Conservation (phyloP, 2,113 vertebrate genomes). For the Oplegnathus fasciatus region DNA sequence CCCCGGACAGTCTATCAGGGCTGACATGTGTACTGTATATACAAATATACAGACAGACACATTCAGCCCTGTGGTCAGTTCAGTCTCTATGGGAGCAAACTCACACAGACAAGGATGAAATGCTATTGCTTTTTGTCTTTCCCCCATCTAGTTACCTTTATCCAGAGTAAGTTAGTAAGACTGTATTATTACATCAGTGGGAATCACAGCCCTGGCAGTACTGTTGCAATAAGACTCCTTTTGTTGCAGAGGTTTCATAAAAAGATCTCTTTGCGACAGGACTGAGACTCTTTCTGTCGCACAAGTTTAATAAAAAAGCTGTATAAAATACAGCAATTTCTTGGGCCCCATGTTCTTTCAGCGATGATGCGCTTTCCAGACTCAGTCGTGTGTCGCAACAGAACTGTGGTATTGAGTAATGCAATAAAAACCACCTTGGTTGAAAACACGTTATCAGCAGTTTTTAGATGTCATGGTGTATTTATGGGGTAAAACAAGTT, state of each 20-base stretch:
- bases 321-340: neutral
- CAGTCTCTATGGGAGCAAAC: neutral
- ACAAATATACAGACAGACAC: neutral
- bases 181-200: neutral
- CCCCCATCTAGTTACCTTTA: neutral
- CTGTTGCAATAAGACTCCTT: neutral
- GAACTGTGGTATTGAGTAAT: slow-evolving; percentile 40
- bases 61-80: neutral
- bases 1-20: too few species aligned
- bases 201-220: neutral
- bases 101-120: neutral
- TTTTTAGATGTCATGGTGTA: neutral
- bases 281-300: neutral
- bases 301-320: neutral
- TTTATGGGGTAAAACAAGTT: neutral
- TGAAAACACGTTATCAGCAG: slow-evolving; percentile 45
- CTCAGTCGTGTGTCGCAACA: neutral
- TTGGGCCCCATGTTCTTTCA: accelerated
- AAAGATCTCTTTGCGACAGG: too few species aligned
- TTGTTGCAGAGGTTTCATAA: too few species aligned
- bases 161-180: neutral
- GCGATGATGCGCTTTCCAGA: neutral
- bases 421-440: slow-evolving; percentile 12
- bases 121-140: neutral
- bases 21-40: too few species aligned